Percentiles rank a stretch among this genome's conserved stretches.
Conservation (phyloP, 2,113 vertebrate genomes). For the Cyanocitta stelleri region DNA sequence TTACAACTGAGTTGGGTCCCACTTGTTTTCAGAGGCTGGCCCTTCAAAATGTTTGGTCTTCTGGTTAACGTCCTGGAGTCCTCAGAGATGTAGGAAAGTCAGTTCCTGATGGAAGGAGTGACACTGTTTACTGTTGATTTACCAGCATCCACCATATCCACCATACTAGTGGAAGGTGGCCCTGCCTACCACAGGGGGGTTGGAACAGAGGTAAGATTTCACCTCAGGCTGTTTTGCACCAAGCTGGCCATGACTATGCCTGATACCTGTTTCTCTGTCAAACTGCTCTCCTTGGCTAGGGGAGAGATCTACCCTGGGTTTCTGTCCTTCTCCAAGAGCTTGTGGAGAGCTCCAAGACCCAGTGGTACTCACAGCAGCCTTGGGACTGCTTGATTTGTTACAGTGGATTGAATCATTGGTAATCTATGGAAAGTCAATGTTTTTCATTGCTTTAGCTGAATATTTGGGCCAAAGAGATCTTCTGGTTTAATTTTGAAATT, state of each 20-base stretch:
- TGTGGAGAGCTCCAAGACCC: background rate
- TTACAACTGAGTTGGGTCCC: rapidly evolving
- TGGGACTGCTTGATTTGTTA: background rate
- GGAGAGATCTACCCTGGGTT: background rate
- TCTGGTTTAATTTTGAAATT: background rate
- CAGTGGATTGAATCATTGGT: background rate
- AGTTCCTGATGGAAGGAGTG: background rate
- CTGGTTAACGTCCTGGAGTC: background rate
- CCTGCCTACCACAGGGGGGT: background rate
- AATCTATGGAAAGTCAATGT: background rate
- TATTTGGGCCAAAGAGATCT: background rate
- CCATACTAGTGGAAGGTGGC: background rate
- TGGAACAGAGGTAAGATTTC: background rate
- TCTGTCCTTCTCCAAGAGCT: background rate
- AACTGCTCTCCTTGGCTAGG: background rate
- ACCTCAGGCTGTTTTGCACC: background rate
- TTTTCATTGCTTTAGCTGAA: background rate
- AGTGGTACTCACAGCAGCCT: background rate
- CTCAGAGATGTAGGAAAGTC: background rate
- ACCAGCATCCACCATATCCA: background rate
- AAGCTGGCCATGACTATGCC: background rate
- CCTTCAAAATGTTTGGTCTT: background rate
- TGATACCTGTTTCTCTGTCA: background rate
- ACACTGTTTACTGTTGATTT: background rate
- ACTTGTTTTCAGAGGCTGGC: rapidly evolving